Evolutionary conservation across 2,888 invertebrate genomes (phyloP).

Genomic region (Anagyrus pseudococci): DNA sequence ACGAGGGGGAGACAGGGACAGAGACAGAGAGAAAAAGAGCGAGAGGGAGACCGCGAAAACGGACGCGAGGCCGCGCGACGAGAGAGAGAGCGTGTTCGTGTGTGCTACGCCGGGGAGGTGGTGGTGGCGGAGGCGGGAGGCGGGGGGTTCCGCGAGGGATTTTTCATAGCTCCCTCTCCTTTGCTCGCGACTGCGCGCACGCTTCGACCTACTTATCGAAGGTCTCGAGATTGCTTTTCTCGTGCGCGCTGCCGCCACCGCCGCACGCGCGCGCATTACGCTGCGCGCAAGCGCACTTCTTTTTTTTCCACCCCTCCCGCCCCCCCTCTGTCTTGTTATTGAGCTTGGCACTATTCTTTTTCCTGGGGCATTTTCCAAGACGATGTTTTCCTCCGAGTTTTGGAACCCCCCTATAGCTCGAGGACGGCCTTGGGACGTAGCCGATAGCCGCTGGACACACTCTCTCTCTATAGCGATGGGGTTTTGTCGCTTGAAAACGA

Average conservation of each 20-base stretch:
- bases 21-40: conserved; percentile 6
- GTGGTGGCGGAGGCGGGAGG: not conserved
- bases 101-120: not conserved
- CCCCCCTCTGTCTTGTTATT: too few relatives aligned
- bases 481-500: too few relatives aligned
- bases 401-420: too few relatives aligned
- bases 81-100: not conserved
- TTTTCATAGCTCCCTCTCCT: conserved; percentile 31
- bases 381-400: too few relatives aligned
- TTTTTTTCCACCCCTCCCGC: too few relatives aligned
- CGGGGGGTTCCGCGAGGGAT: conserved; percentile 32
- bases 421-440: too few relatives aligned
- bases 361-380: too few relatives aligned
- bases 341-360: too few relatives aligned
- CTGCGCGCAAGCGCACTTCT: too few relatives aligned
- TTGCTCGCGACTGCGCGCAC: conserved; percentile 17
- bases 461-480: too few relatives aligned
- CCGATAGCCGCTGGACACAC: too few relatives aligned
- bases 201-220: conserved; percentile 39
- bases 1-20: not conserved
- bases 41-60: conserved; percentile 35
- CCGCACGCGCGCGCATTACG: too few relatives aligned
- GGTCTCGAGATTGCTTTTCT: conserved; percentile 40
- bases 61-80: conserved; percentile 31
- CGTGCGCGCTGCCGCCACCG: conserved; percentile 22